phyloP scores from a whole-genome alignment of 2,888 invertebrate species.

The Eupithecia subfuscata region DNA sequence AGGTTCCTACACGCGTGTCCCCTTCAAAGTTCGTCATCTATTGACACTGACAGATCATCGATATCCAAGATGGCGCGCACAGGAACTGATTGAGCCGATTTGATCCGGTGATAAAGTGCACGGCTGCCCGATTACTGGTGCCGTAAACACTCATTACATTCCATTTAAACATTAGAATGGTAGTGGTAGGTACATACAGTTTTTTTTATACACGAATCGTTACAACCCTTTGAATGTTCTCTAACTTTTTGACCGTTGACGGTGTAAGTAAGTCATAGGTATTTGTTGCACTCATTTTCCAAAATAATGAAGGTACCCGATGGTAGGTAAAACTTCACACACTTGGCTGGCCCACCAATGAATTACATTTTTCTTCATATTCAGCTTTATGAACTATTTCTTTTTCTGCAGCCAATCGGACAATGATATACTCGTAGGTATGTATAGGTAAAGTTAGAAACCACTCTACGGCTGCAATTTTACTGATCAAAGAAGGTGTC shows the following conservation, averaged over 20 bases:
- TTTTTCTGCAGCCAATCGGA: neutral
- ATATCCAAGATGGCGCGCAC: slow-evolving; percentile 50
- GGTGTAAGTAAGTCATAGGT: neutral
- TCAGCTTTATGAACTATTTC: neutral
- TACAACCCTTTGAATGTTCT: slow-evolving; percentile 17
- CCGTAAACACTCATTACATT: slow-evolving; percentile 63
- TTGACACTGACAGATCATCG: slow-evolving; percentile 62
- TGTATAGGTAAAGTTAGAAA: neutral
- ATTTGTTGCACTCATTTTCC: neutral
- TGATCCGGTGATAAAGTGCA: slow-evolving; percentile 79
- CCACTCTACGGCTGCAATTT: neutral
- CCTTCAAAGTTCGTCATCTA: slow-evolving; percentile 1
- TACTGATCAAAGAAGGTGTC: neutral
- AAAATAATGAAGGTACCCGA: neutral
- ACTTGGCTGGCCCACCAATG: neutral
- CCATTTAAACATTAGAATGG: slow-evolving; percentile 53
- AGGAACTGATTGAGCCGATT: slow-evolving; percentile 58
- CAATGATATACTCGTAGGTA: neutral
- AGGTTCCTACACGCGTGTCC: neutral
- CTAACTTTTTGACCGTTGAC: neutral
- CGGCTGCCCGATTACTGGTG: slow-evolving; percentile 76
- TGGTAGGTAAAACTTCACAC: too few species aligned
- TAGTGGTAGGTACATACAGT: neutral
- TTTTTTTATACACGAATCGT: too few species aligned
- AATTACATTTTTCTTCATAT: neutral